Percentiles rank a stretch among this genome's conserved stretches.
These are phyloP conservation scores for Tympanoctomys barrerae DNA, from an alignment of 2,797 vertebrate genomes.

Conservation along the genomic window DNA sequence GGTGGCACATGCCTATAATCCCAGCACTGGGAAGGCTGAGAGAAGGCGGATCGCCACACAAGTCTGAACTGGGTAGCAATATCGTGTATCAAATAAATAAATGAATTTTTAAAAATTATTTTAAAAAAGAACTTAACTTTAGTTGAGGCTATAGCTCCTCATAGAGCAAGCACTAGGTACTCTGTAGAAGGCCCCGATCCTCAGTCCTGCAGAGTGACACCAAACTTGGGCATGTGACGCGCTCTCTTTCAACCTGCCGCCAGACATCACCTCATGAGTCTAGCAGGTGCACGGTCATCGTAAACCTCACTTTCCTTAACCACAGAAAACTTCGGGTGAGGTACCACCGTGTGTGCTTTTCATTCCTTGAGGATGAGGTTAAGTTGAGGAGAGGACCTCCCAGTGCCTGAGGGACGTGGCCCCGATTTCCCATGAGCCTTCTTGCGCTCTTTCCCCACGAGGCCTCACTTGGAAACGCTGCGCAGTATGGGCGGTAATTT, in stretches of 20 bases:
- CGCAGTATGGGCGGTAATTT: neutral
- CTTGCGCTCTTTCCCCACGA: neutral
- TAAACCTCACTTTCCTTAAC: neutral
- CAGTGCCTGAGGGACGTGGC: neutral
- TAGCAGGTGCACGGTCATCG: rapidly evolving
- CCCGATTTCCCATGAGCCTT: neutral
- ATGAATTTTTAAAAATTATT: too few species aligned
- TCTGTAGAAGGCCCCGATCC: too few species aligned
- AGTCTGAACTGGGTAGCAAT: too few species aligned
- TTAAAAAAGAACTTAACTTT: neutral
- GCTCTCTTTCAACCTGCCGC: too few species aligned
- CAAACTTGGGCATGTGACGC: too few species aligned
- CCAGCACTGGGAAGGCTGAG: too few species aligned
- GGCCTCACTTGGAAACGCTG: neutral
- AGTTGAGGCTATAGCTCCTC: too few species aligned
- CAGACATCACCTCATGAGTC: rapidly evolving
- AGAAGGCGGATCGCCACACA: too few species aligned
- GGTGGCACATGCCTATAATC: too few species aligned
- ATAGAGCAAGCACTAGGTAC: too few species aligned
- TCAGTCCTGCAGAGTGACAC: too few species aligned
- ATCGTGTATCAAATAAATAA: too few species aligned
- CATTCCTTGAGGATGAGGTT: neutral
- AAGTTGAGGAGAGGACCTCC: neutral
- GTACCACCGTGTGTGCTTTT: neutral
- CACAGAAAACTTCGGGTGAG: neutral